Percentiles rank a stretch among this genome's conserved stretches.
phyloP scores from a whole-genome alignment of 2,888 invertebrate species.

The Tuta absoluta region DNA sequence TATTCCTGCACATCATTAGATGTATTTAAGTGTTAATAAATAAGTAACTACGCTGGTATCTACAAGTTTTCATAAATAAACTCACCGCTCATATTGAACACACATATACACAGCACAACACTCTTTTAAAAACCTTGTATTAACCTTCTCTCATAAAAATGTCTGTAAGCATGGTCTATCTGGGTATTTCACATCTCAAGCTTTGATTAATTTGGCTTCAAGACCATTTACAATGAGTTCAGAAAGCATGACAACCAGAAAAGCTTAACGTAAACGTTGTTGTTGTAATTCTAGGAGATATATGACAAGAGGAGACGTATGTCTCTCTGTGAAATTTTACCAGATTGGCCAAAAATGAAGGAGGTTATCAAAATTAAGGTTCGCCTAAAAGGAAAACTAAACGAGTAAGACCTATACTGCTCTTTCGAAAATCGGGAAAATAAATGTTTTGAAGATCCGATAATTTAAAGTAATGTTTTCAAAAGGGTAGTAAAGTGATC shows the following conservation, averaged over 20 bases:
- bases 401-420: conserved; percentile 49
- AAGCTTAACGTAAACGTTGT: conserved; percentile 52
- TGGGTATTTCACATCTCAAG: conserved; percentile 30
- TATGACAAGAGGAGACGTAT: conserved; percentile 85
- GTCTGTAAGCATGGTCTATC: conserved; percentile 9
- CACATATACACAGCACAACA: conserved; percentile 6
- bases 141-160: background rate
- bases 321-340: conserved; percentile 86
- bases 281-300: conserved; percentile 82
- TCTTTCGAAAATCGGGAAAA: conserved; percentile 48
- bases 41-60: background rate
- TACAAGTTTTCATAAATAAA: background rate
- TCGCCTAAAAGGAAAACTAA: conserved; percentile 78
- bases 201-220: conserved; percentile 38
- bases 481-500: conserved; percentile 53
- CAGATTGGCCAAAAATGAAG: conserved; percentile 89
- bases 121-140: conserved; percentile 1
- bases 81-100: background rate
- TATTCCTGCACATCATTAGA: background rate
- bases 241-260: background rate
- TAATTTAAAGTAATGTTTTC: conserved; percentile 39
- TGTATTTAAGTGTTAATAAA: background rate
- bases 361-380: conserved; percentile 85
- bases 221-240: conserved; percentile 1
- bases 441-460: background rate